These are phyloP conservation scores for Blastomussa wellsi DNA, from an alignment of 92 coral and sea anemone species.

Conservation along the genomic window DNA sequence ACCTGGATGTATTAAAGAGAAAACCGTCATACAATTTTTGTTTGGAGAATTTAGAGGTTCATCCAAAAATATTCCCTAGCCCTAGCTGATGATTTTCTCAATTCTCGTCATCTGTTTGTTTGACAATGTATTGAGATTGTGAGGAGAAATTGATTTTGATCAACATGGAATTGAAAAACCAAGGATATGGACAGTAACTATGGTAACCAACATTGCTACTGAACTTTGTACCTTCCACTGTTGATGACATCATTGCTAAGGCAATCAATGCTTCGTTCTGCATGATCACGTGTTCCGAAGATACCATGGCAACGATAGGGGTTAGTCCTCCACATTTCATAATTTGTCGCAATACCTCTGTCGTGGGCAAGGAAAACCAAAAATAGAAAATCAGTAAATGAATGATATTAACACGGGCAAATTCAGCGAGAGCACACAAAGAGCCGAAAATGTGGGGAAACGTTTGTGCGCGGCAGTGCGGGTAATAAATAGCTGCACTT, in stretches of 20 bases:
- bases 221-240: conserved; percentile 57
- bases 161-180: background rate
- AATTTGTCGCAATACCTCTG: conserved; percentile 72
- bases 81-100: background rate
- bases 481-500: too few relatives aligned
- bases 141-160: background rate
- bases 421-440: background rate
- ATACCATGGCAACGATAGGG: conserved; percentile 76
- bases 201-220: background rate
- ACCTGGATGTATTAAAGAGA: too few relatives aligned
- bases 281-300: conserved; percentile 76
- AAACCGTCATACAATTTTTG: too few relatives aligned
- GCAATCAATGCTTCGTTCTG: conserved; percentile 98
- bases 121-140: background rate
- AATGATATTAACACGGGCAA: background rate
- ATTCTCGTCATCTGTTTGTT: background rate
- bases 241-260: conserved; percentile 70
- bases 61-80: background rate
- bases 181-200: background rate
- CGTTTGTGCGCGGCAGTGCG: too few relatives aligned
- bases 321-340: conserved; percentile 76
- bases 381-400: background rate
- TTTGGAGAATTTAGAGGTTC: background rate
- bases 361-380: background rate
- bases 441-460: too few relatives aligned